Evolutionary conservation across 2,797 vertebrate genomes (phyloP).

Genomic region (Spheniscus humboldti): DNA sequence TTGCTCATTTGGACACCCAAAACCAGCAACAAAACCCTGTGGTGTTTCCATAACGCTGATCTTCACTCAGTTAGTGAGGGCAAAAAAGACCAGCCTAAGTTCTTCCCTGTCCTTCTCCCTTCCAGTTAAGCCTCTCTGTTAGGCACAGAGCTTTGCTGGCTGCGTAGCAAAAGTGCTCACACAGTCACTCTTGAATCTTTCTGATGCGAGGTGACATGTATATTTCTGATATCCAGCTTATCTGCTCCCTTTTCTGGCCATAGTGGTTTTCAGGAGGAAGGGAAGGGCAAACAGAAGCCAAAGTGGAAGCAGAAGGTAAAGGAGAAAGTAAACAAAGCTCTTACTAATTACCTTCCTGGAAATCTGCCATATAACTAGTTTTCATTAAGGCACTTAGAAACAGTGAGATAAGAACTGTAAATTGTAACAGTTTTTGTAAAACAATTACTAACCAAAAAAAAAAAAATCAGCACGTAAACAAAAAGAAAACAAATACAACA

Average conservation of each 20-base stretch:
- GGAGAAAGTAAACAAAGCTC: background rate
- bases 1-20: background rate
- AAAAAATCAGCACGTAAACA: background rate
- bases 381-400: background rate
- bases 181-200: background rate
- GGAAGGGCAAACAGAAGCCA: background rate
- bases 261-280: background rate
- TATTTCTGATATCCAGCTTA: background rate
- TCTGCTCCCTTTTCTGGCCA: background rate
- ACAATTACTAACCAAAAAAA: background rate
- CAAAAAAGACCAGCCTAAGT: background rate
- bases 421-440: background rate
- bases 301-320: background rate
- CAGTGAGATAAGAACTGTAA: background rate
- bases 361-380: background rate
- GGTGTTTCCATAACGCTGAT: background rate
- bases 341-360: background rate
- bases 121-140: background rate
- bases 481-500: background rate
- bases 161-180: background rate
- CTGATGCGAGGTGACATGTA: background rate
- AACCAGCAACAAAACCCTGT: background rate
- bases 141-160: background rate
- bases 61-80: background rate
- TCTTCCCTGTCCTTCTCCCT: background rate